Conservation (phyloP, 2,797 vertebrate species). For the Rhabdomys pumilio region DNA sequence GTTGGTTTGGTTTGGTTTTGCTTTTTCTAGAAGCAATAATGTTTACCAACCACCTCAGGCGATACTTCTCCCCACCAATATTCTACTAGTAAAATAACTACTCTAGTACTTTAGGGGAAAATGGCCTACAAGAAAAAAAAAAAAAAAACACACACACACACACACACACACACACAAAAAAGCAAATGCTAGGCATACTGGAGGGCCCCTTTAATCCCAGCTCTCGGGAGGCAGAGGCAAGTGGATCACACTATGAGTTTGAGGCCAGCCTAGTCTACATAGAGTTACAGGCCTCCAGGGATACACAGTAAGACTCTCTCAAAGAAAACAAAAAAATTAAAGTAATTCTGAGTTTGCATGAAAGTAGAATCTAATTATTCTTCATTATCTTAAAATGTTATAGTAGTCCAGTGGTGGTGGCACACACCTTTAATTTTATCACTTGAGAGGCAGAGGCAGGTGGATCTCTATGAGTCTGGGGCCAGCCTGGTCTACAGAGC, state of each 20-base stretch:
- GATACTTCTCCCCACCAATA: conserved; percentile 60
- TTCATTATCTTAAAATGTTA: conserved; percentile 11
- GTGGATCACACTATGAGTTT: not conserved
- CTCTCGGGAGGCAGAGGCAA: not conserved
- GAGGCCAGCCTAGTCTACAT: not conserved
- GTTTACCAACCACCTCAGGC: conserved; percentile 38
- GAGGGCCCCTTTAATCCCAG: not conserved
- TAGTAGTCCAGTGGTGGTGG: not conserved
- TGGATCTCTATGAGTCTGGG: not conserved
- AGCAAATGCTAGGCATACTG: not conserved
- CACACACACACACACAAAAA: too few relatives aligned
- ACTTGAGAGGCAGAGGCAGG: not conserved
- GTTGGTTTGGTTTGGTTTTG: not conserved
- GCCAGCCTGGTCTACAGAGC: not conserved
- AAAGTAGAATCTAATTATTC: conserved; percentile 28
- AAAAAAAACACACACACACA: not conserved
- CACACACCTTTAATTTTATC: not conserved
- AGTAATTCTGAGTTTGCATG: conserved; percentile 49
- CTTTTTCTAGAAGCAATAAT: not conserved
- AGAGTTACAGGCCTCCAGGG: not conserved
- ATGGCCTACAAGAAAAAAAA: conserved; percentile 18
- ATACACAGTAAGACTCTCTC: not conserved
- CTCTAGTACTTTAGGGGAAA: conserved; percentile 6
- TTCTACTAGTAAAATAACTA: conserved; percentile 67
- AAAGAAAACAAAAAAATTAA: not conserved